Evolutionary conservation across 37 sponge, comb jelly and placozoan species (phyloP).

Genomic region (Spongilla lacustris): DNA sequence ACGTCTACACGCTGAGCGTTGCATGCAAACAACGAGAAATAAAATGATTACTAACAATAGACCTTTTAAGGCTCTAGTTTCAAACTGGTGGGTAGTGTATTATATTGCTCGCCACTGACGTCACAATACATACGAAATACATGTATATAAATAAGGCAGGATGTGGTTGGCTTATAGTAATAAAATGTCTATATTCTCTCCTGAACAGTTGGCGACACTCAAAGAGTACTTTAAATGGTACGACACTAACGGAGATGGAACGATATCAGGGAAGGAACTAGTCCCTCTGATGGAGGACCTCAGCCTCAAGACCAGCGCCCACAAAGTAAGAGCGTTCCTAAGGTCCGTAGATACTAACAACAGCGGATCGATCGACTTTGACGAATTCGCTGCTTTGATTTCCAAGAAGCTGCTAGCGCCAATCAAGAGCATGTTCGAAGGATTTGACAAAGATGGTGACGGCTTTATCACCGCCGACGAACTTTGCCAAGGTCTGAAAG

Average conservation of each 20-base stretch:
- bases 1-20: too few relatives aligned
- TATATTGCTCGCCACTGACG: too few relatives aligned
- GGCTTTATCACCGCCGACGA: conserved; percentile 1
- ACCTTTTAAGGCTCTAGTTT: too few relatives aligned
- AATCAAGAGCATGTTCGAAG: background rate
- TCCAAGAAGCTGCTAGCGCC: background rate
- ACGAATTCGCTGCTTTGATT: background rate
- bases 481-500: background rate
- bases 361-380: background rate
- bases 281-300: background rate
- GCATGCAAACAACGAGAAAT: too few relatives aligned
- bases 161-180: background rate
- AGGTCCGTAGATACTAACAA: background rate
- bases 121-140: too few relatives aligned
- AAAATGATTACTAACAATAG: too few relatives aligned
- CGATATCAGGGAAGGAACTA: background rate
- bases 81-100: too few relatives aligned
- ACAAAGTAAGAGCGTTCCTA: background rate
- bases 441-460: background rate
- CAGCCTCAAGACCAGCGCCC: background rate
- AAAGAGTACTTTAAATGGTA: background rate
- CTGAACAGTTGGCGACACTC: background rate
- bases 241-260: background rate
- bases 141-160: too few relatives aligned
- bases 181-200: background rate